Percentiles rank a stretch among this genome's conserved stretches.
These are phyloP conservation scores for Muntiacus reevesi DNA, from an alignment of 2,113 vertebrate genomes.

Conservation along the genomic window DNA sequence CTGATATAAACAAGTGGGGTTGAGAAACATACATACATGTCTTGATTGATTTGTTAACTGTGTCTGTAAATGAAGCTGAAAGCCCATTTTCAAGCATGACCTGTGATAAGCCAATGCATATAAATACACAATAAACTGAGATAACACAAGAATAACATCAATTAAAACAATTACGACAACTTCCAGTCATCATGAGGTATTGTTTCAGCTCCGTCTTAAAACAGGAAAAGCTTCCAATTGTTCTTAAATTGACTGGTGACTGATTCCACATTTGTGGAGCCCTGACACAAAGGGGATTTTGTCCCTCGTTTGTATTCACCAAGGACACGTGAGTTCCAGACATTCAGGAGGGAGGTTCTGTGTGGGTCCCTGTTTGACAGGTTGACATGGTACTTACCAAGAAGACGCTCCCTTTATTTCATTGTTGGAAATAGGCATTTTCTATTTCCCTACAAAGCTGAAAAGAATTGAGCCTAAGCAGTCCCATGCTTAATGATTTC, in stretches of 20 bases:
- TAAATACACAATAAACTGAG: slow-evolving; percentile 82
- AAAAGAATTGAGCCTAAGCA: neutral
- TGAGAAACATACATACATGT: slow-evolving; percentile 62
- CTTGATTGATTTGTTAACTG: slow-evolving; percentile 73
- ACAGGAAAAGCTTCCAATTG: slow-evolving; percentile 82
- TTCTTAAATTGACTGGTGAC: slow-evolving; percentile 82
- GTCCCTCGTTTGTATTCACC: slow-evolving; percentile 76
- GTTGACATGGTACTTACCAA: slow-evolving; percentile 45
- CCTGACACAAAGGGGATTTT: slow-evolving; percentile 81
- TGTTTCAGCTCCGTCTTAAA: slow-evolving; percentile 81
- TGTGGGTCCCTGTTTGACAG: slow-evolving; percentile 65
- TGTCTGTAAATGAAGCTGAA: slow-evolving; percentile 77
- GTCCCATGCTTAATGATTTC: neutral
- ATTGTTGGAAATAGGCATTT: neutral
- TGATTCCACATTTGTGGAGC: slow-evolving; percentile 80
- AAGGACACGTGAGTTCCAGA: slow-evolving; percentile 61
- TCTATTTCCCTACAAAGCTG: neutral
- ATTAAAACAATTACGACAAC: slow-evolving; percentile 81
- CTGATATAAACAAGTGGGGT: slow-evolving; percentile 78
- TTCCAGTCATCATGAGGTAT: slow-evolving; percentile 81
- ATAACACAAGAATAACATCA: slow-evolving; percentile 82
- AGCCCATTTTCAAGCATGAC: slow-evolving; percentile 79
- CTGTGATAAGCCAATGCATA: slow-evolving; percentile 77
- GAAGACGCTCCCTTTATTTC: neutral
- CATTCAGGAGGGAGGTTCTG: slow-evolving; percentile 61